Base-by-base conservation (phyloP, 2,888 invertebrate species). In the Chrysopilus asiliformis region DNA sequence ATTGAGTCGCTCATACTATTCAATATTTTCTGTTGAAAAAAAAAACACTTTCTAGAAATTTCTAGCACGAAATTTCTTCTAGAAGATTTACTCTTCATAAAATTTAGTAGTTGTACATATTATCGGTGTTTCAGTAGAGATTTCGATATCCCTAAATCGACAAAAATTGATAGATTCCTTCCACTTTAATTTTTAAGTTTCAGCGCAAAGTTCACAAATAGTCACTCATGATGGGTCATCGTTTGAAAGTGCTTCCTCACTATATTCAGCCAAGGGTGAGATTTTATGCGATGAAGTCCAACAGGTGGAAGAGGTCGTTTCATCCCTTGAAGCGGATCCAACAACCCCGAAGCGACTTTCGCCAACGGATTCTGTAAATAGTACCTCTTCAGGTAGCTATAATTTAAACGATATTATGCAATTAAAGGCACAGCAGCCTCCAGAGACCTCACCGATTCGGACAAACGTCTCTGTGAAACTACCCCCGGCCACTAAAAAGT, bases 191-290 rank as follows among this genome's bases (percentile, higher is more conserved):
- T 9, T 19, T 36, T n/a, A 40, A 63, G 63, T 57, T 38, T 60
- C 62, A 40, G 58, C 60, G 0, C 64, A 63, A 42, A 62, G 57
- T 36, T 62, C 63, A 1, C 63, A 61, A 60, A 69, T 68, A 46
- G 72, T 71, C 43, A 73, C 71, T 3, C 75, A 75, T 52, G 83
- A 81, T 42, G 84, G 84, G 17, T 84, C 83, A 45, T 85, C 85
- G n/a, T 84, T 86, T 58, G 86, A 86, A 61, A 85, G 85, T 57
- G 82, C 81, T 43, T 83, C 83, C 39, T 83, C 83, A 27, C 67
- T 83, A 40, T 83, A 83, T 58, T 83, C 83, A 46, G 79, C 83
- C 24, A 72, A 79, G 44, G 79, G 77, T 43, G 81, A 83, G 55
- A 73, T 74, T 43, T 44, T 56, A 4, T 66, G 68, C 27, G 78